Percentiles rank a stretch among this genome's conserved stretches.
Conservation (phyloP, 1,140 invertebrate genomes). For the Bathynomus jamesi region DNA sequence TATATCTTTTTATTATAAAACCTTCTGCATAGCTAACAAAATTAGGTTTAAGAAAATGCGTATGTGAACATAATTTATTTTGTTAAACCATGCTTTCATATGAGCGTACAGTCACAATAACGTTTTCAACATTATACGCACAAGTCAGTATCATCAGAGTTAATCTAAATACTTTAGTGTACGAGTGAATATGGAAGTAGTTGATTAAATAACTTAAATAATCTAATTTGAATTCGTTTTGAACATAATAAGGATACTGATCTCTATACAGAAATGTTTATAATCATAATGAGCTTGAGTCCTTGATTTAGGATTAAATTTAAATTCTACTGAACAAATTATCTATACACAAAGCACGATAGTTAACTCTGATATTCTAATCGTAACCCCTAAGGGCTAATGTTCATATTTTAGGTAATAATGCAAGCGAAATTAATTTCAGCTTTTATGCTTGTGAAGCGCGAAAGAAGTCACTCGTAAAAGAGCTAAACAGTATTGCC, state of each 20-base stretch:
- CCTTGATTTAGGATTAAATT: no score
- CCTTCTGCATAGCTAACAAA: neutral
- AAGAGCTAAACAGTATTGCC: no score
- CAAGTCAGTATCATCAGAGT: neutral
- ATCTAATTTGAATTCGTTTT: no score
- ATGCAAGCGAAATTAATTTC: neutral
- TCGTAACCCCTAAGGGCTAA: neutral
- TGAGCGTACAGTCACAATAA: neutral
- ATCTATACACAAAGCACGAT: neutral
- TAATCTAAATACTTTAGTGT: neutral
- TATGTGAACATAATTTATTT: neutral
- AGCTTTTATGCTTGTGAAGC: neutral
- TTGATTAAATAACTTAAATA: no score
- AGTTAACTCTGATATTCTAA: slow-evolving; percentile 1
- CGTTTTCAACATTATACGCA: slow-evolving; percentile 1
- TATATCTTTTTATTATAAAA: neutral
- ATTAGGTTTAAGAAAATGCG: neutral
- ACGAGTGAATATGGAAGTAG: no score
- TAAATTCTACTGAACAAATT: no score
- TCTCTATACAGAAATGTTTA: no score
- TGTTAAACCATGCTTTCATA: neutral
- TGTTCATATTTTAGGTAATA: neutral
- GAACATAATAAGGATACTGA: no score
- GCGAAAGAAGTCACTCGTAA: neutral
- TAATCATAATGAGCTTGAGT: no score